phyloP scores from a whole-genome alignment of 1,140 invertebrate species.

The Microplitis mediator region DNA sequence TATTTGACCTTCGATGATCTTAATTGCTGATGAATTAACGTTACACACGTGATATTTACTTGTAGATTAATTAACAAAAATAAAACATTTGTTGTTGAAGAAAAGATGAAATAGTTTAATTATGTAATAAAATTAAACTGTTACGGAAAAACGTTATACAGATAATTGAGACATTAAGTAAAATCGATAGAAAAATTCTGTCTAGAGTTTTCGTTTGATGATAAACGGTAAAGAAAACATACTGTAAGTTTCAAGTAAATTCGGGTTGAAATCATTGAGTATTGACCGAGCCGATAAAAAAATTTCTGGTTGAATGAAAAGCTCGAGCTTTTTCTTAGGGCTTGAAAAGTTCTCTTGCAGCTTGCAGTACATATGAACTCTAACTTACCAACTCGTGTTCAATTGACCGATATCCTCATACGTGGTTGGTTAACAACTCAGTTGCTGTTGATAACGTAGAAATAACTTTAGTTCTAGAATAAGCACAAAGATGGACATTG shows the following conservation, averaged over 20 bases:
- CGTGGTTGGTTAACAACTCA: too few species aligned
- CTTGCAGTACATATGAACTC: not conserved
- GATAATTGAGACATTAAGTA: too few species aligned
- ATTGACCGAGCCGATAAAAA: not conserved
- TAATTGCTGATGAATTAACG: not conserved
- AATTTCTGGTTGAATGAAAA: not conserved
- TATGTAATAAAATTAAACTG: too few species aligned
- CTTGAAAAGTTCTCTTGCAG: not conserved
- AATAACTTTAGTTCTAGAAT: too few species aligned
- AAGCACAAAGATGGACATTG: too few species aligned
- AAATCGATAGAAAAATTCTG: too few species aligned
- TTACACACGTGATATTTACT: not conserved
- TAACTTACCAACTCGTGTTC: not conserved
- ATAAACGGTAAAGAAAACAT: not conserved
- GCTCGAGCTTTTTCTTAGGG: not conserved
- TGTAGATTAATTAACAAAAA: not conserved
- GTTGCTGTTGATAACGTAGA: too few species aligned
- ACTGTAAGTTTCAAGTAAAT: too few species aligned
- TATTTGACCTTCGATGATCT: conserved; percentile 3
- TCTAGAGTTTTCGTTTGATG: not conserved
- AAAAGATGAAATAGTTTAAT: too few species aligned
- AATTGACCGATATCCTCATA: too few species aligned
- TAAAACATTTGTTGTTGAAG: not conserved
- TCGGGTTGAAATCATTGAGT: not conserved
- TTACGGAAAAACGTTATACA: too few species aligned